Evolutionary conservation across 2,888 invertebrate genomes (phyloP), one percentile per base, ranked within the genome.

Genomic region (Temnothorax unifasciatus): DNA sequence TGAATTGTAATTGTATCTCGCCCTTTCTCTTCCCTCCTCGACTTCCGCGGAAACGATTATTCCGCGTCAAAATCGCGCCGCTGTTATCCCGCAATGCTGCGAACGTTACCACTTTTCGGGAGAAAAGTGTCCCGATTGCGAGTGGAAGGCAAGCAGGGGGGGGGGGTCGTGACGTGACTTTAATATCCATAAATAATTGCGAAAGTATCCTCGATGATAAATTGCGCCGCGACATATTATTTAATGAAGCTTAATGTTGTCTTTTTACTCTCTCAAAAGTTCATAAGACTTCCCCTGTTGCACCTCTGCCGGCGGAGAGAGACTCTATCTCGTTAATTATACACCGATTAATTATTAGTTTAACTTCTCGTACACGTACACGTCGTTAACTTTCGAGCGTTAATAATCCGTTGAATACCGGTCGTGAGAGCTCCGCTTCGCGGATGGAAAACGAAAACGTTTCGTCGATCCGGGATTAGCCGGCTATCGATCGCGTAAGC

Each of bases 1-100:
- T 64, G 82, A 82, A 64, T 66, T 75, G 64, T 75, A 82, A 82
- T 82, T 64, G 47, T 82, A 41, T 57, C 54, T 64, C 63, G n/a
- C 75, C 66, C 25, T 41, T 63, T 29, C 61, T 25, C 15, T 21
- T 4, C 29, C 44, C 54, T 34, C 21, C n/a, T 13, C 18, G 79
- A 29, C 25, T 25, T 54, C 54, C 69, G 79, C 57, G 59, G 69
- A 79, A 79, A 71, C 79, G 34, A 79, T 79, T 79, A 79, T 71
- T 79, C 41, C 77, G 54, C 41, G 77, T 77, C 69, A 69, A 79
- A 79, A 79, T 71, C 44, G 69, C 69, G 29, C 38, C 11, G 52
- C 3, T 13, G 59, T 54, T 54, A 29, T 44, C 38, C 34, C 59
- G 21, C 29, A 44, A 47, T 38, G 34, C 50, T 4, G 11, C 15